Evolutionary conservation across 1,140 invertebrate species (phyloP).

Genomic region (Micrasema longulum): DNA sequence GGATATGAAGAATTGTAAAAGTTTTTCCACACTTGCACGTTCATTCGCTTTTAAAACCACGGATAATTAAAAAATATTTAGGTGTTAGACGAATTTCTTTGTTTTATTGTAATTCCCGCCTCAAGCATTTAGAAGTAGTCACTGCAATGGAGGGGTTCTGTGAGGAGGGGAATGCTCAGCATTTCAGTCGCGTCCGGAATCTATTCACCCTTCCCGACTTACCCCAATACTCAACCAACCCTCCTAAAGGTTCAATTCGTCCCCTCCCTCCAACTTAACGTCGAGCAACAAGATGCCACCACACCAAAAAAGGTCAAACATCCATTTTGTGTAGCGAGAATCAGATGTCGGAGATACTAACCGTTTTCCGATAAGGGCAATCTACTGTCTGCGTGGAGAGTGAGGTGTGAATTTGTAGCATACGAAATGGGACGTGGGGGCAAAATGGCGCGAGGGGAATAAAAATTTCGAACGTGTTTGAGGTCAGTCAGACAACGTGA

Average conservation of each 20-base stretch:
- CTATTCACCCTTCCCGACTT: conserved; percentile 37
- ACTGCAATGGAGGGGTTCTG: not conserved
- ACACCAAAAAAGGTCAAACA: conserved; percentile 7
- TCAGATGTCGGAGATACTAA: conserved; percentile 6
- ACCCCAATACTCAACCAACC: conserved; percentile 29
- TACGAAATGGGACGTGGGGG: not conserved
- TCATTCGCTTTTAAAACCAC: no score
- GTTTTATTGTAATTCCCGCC: conserved; percentile 1
- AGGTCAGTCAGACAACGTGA: conserved; percentile 1
- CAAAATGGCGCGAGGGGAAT: not conserved
- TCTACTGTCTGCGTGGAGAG: not conserved
- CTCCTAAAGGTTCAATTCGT: conserved; percentile 18
- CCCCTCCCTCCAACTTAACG: conserved; percentile 12
- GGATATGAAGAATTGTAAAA: no score
- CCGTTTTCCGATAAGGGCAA: not conserved
- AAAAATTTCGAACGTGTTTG: conserved; percentile 10
- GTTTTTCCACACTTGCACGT: no score
- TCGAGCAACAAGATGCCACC: conserved; percentile 4
- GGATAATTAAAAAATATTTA: no score
- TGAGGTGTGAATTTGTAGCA: conserved; percentile 9
- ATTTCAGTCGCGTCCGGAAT: conserved; percentile 43
- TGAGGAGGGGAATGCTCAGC: conserved; percentile 22
- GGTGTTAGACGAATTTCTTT: no score
- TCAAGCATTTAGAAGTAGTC: conserved; percentile 1
- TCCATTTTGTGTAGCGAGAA: not conserved